A percentile compares a stretch with the other conserved stretches of the same genome.
Conservation (phyloP, 2,113 vertebrate genomes). For the Hucho hucho region DNA sequence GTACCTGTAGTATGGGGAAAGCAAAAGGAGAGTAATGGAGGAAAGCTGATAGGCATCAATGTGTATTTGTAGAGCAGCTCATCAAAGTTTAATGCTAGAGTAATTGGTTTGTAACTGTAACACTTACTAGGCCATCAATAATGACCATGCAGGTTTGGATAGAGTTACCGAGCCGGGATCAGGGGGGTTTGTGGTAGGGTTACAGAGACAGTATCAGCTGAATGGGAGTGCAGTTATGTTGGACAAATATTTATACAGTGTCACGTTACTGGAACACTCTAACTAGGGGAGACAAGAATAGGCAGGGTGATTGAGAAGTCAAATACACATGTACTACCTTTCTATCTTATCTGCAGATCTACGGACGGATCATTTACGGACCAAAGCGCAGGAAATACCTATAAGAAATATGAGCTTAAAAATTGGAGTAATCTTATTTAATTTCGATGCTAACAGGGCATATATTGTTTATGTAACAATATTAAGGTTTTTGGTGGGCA, state of each 20-base stretch:
- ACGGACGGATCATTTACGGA: constrained; percentile 44
- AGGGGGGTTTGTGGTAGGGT: constrained; percentile 54
- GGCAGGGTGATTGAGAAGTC: constrained; percentile 71
- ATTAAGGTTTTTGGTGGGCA: not conserved
- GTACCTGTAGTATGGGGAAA: constrained; percentile 40
- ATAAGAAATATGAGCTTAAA: constrained; percentile 3
- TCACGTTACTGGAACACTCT: constrained; percentile 71
- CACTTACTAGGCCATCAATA: constrained; percentile 80
- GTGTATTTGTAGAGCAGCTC: constrained; percentile 72
- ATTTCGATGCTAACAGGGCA: not conserved
- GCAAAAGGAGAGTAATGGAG: constrained; percentile 40
- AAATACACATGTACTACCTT: constrained; percentile 70
- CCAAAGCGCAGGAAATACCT: constrained; percentile 59
- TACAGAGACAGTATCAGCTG: constrained; percentile 62
- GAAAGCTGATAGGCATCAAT: constrained; percentile 69
- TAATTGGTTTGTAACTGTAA: constrained; percentile 84
- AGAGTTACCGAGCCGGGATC: constrained; percentile 67
- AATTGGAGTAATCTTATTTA: not conserved
- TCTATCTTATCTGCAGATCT: constrained; percentile 64
- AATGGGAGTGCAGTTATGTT: constrained; percentile 68
- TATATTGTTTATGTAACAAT: not conserved
- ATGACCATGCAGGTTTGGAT: constrained; percentile 65
- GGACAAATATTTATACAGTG: constrained; percentile 78
- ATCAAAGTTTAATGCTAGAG: constrained; percentile 80
- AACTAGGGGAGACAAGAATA: constrained; percentile 68